Percentiles rank a stretch among this genome's conserved stretches.
These are phyloP conservation scores for Rutilus rutilus DNA, from an alignment of 2,113 vertebrate species.

Conservation along the genomic window DNA sequence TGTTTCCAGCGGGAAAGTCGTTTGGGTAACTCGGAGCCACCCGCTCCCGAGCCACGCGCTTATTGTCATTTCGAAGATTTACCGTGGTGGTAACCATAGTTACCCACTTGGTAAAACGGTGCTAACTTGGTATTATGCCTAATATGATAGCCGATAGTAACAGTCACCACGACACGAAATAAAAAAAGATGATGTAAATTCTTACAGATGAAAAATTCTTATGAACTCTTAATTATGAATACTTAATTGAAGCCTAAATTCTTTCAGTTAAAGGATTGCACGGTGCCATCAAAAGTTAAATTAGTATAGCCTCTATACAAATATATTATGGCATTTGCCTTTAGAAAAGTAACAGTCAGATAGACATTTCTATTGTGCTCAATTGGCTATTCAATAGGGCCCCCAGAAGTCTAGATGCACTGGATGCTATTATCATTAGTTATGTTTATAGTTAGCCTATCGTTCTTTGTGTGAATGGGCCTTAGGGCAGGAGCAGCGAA, in stretches of 20 bases:
- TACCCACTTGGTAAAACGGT: neutral
- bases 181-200: neutral
- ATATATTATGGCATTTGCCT: neutral
- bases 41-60: neutral
- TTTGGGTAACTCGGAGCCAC: constrained; percentile 3
- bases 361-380: neutral
- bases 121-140: neutral
- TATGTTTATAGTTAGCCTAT: no score
- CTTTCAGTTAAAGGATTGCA: neutral
- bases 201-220: neutral
- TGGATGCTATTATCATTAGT: no score
- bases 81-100: constrained; percentile 19
- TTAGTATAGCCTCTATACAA: neutral
- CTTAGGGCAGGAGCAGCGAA: no score
- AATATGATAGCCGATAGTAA: neutral
- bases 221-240: no score
- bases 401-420: no score
- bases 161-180: neutral
- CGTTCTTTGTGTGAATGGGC: no score
- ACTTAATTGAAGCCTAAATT: neutral
- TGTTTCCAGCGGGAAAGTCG: neutral
- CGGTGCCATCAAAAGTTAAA: neutral
- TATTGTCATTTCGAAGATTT: neutral
- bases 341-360: no score
- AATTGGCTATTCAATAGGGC: no score